Percentiles rank a stretch among this genome's conserved stretches.
These are phyloP conservation scores for Drosophila ananassae DNA, from an alignment of 1,140 invertebrate species.

Conservation along the genomic window DNA sequence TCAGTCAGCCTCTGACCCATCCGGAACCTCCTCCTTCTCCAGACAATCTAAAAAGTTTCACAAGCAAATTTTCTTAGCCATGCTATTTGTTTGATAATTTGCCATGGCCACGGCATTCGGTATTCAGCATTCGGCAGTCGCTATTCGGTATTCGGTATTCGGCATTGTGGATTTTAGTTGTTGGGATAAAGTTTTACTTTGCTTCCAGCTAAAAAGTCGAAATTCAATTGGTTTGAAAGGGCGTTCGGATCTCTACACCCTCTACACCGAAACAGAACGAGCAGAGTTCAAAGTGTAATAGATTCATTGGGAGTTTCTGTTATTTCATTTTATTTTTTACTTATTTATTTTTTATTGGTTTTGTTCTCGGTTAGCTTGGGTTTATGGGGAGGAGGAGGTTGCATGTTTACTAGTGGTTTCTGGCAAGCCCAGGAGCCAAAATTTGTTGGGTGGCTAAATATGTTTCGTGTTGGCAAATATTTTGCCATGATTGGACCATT, in stretches of 20 bases:
- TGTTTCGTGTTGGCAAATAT: slow-evolving; percentile 56
- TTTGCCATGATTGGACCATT: slow-evolving; percentile 44
- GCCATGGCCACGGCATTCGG: slow-evolving; percentile 65
- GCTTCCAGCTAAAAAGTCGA: slow-evolving; percentile 64
- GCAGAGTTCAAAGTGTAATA: slow-evolving; percentile 49
- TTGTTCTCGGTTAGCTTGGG: slow-evolving; percentile 12
- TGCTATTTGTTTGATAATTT: slow-evolving; percentile 75
- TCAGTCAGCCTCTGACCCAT: not conserved
- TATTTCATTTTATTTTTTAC: slow-evolving; percentile 16
- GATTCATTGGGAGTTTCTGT: slow-evolving; percentile 48
- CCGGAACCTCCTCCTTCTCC: not conserved
- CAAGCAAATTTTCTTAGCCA: slow-evolving; percentile 70
- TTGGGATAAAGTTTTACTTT: slow-evolving; percentile 54
- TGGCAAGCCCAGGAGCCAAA: slow-evolving; percentile 32
- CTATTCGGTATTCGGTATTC: slow-evolving; percentile 42
- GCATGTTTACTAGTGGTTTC: slow-evolving; percentile 46
- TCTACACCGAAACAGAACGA: not conserved
- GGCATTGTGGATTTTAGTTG: slow-evolving; percentile 39
- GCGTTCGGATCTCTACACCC: not conserved
- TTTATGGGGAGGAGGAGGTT: slow-evolving; percentile 10
- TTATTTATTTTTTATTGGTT: slow-evolving; percentile 15
- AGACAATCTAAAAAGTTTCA: slow-evolving; percentile 35
- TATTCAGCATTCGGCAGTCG: not conserved
- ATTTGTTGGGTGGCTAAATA: slow-evolving; percentile 38
- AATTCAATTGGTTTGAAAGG: slow-evolving; percentile 70